Base-by-base conservation (phyloP, 2,797 vertebrate species). In the Eurystomus glaucurus region DNA sequence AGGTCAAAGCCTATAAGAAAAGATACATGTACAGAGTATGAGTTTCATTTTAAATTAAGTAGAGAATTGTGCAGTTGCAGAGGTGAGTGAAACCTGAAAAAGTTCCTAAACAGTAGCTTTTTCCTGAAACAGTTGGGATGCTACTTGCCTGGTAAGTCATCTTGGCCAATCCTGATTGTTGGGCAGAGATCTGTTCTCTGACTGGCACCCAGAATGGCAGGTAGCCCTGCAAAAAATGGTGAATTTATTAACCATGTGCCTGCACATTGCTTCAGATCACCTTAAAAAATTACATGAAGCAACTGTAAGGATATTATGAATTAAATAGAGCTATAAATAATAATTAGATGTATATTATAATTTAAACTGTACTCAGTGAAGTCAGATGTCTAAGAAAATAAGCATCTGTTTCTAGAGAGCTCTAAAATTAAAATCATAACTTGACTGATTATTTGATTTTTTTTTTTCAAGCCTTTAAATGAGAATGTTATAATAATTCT, bases 101-200 rank as follows among this genome's bases (percentile, higher is more conserved):
- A 48, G 3, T 45, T 85, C 90, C 35, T 72, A 46, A 68, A 79
- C 45, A 87, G 21, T 13, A 62, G 8, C 2, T 33, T 94, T 96
- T 91, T 64, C 29, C 50, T 76, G 54, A 54, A 83, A 77, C 61
- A 31, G 15, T 72, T 6, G 2, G 48, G 43, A n/a, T 92, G 62
- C n/a, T 94, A 97, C 98, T 98, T 97, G 98, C 99, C 99, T 98
- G 99, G 99, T 94, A 99, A 98, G 69, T 98, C 97, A 97, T 98
- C 98, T 90, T 99, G 98, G 64, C 98, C 98, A 23, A 98, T 90
- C 66, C 96, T 98, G 78, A 98, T 98, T 89, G 98, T 98, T 94
- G 99, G 98, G 90, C 99, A 99, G 77, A 98, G 94, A 46, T 97
- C 98, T 96, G 58, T 98, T 97, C 96, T 97, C 54, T 98, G 98